phyloP scores from a whole-genome alignment of 1,140 invertebrate genomes.

The Myzus persicae region DNA sequence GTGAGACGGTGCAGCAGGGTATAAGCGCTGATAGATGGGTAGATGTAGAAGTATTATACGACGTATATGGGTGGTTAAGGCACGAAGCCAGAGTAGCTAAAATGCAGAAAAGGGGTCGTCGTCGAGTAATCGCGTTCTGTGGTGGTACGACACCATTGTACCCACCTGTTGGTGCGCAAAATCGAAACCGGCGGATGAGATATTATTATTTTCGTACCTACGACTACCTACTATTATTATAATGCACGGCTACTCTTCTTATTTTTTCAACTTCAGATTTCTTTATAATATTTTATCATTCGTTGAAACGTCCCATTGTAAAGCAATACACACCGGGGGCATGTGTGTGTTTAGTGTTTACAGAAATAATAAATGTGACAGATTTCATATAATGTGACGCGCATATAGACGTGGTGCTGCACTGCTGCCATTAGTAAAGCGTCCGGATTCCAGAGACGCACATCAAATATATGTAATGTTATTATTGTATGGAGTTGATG shows the following conservation, averaged over 20 bases:
- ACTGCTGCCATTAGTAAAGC: neutral
- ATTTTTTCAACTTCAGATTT: neutral
- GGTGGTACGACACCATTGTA: neutral
- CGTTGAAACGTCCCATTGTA: constrained; percentile 16
- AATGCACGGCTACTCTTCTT: neutral
- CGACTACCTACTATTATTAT: neutral
- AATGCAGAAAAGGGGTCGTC: neutral
- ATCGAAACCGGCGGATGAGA: constrained; percentile 11
- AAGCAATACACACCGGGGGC: neutral
- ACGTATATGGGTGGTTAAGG: neutral
- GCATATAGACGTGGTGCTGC: neutral
- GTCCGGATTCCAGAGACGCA: neutral
- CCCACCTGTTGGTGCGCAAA: constrained; percentile 57
- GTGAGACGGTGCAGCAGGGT: no score
- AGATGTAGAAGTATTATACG: neutral
- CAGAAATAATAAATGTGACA: constrained; percentile 44
- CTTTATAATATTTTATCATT: neutral
- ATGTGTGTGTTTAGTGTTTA: neutral
- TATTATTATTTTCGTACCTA: neutral
- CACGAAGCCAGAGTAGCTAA: neutral
- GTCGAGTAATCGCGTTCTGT: constrained; percentile 19
- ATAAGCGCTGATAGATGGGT: neutral
- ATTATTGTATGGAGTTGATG: neutral
- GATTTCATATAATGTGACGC: neutral
- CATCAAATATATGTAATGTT: neutral